Percentiles rank a stretch among this genome's conserved stretches.
phyloP scores from a whole-genome alignment of 2,113 vertebrate species.

The Hippocampus barbouri region DNA sequence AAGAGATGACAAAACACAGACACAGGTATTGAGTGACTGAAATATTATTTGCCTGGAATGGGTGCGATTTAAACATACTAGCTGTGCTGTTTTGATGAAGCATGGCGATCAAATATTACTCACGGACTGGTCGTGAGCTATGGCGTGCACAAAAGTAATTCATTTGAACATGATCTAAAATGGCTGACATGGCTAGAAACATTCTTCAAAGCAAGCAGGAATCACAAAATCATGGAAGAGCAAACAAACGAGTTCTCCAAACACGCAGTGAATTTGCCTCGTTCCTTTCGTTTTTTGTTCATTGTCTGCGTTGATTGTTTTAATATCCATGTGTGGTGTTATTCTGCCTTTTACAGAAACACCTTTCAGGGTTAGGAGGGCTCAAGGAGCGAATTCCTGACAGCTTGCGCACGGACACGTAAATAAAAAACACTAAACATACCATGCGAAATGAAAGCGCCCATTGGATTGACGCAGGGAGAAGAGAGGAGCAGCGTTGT shows the following conservation, averaged over 20 bases:
- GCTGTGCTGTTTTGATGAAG: slow-evolving; percentile 3
- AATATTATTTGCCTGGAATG: not conserved
- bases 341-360: not conserved
- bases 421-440: not conserved
- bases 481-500: too few species aligned
- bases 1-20: not conserved
- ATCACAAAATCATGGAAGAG: not conserved
- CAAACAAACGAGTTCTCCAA: not conserved
- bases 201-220: not conserved
- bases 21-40: not conserved
- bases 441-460: not conserved
- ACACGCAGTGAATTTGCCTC: not conserved
- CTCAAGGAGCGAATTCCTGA: not conserved
- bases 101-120: slow-evolving; percentile 1
- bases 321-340: not conserved
- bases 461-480: too few species aligned
- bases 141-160: not conserved
- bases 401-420: not conserved
- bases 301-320: not conserved
- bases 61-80: not conserved
- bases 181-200: not conserved
- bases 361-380: not conserved
- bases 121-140: not conserved
- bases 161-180: not conserved
- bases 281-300: not conserved